Conservation (phyloP, 2,888 invertebrate genomes). For the Sthenelais limicola region DNA sequence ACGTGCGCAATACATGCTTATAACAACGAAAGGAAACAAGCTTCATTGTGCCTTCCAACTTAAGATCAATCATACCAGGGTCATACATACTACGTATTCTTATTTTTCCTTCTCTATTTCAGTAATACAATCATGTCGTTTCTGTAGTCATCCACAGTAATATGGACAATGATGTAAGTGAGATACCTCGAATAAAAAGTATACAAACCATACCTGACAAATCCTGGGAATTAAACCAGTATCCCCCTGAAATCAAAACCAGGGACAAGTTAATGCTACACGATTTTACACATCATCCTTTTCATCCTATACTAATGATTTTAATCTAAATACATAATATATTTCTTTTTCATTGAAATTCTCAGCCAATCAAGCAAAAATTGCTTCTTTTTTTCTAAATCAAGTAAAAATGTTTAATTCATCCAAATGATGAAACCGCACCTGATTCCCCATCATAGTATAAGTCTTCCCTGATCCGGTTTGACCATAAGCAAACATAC, state of each 20-base stretch:
- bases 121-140: neutral
- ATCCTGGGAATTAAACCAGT: constrained; percentile 69
- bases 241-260: constrained; percentile 57
- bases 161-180: neutral
- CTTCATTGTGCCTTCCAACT: no score
- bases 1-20: no score
- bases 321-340: neutral
- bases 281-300: neutral
- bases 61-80: neutral
- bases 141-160: neutral
- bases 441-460: constrained; percentile 87
- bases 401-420: no score
- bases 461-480: constrained; percentile 92
- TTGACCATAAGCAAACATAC: constrained; percentile 93
- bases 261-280: neutral
- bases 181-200: neutral
- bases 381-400: no score
- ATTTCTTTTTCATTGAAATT: neutral
- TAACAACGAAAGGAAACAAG: no score
- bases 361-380: constrained; percentile 2
- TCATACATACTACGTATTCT: no score
- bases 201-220: constrained; percentile 57
- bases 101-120: no score
- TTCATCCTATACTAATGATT: neutral
- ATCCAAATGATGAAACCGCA: no score